Evolutionary conservation across 2,797 vertebrate genomes (phyloP).

Genomic region (Anomalospiza imberbis): DNA sequence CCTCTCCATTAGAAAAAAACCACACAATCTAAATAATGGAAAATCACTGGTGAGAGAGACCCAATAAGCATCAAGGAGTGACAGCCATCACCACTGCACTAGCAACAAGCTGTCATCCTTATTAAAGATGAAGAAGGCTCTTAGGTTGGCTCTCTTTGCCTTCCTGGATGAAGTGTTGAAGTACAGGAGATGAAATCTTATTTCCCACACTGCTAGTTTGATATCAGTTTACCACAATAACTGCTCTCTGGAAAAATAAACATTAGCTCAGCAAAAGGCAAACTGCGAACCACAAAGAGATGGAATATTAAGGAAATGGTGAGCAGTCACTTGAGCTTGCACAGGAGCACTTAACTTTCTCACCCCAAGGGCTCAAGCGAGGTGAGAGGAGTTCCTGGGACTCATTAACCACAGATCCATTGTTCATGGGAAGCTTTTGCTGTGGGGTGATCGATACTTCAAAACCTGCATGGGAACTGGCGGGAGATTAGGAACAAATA

Average conservation of each 20-base stretch:
- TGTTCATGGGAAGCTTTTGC: slow-evolving; percentile 15
- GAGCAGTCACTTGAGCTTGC: slow-evolving; percentile 40
- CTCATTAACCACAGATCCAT: slow-evolving; percentile 32
- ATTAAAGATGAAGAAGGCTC: background rate
- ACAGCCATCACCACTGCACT: background rate
- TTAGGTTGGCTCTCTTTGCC: background rate
- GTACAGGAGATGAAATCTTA: background rate
- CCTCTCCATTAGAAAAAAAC: background rate
- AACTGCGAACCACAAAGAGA: slow-evolving; percentile 29
- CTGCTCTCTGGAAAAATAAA: slow-evolving; percentile 26
- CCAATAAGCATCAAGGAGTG: background rate
- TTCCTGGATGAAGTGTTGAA: background rate
- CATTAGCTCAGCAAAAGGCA: slow-evolving; percentile 38
- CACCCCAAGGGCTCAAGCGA: background rate
- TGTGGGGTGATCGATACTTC: background rate
- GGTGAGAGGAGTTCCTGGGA: background rate
- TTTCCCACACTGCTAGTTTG: slow-evolving; percentile 31
- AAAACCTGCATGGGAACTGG: background rate
- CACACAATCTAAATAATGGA: background rate
- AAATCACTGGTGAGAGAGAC: background rate
- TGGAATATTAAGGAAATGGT: slow-evolving; percentile 52
- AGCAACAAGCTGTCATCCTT: background rate
- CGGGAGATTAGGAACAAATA: background rate
- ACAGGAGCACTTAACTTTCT: slow-evolving; percentile 51
- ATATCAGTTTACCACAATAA: slow-evolving; percentile 51